Conservation (phyloP, 2,888 invertebrate species). For the Tiliacea aurago region DNA sequence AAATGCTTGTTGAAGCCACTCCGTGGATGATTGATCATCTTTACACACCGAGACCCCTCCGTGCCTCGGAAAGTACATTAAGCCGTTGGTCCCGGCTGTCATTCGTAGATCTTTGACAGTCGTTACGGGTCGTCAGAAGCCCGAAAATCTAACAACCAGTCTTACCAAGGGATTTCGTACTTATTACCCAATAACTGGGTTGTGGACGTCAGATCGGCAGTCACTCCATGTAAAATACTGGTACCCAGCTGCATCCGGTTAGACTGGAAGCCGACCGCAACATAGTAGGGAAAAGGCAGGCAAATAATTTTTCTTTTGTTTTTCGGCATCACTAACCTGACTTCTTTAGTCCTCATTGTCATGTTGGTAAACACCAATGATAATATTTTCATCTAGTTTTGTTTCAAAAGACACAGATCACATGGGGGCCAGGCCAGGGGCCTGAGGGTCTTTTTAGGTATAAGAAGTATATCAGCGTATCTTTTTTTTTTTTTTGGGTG, state of each 20-base stretch:
- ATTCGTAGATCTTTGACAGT: background rate
- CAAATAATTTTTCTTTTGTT: too few species aligned
- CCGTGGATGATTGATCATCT: background rate
- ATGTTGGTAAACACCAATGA: background rate
- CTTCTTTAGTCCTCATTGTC: background rate
- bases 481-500: too few species aligned
- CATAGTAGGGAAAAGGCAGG: background rate
- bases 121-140: background rate
- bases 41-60: background rate
- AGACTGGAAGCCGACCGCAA: background rate
- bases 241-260: background rate
- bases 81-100: too few species aligned
- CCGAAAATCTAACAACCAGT: background rate
- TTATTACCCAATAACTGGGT: background rate
- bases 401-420: background rate
- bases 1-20: background rate
- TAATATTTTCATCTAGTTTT: background rate
- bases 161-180: background rate
- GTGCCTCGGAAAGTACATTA: background rate
- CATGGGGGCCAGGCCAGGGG: background rate
- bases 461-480: too few species aligned
- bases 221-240: background rate
- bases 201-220: background rate
- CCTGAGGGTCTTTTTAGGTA: background rate
- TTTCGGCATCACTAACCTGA: background rate